phyloP scores from a whole-genome alignment of 2,113 vertebrate genomes.

The Alces alces region DNA sequence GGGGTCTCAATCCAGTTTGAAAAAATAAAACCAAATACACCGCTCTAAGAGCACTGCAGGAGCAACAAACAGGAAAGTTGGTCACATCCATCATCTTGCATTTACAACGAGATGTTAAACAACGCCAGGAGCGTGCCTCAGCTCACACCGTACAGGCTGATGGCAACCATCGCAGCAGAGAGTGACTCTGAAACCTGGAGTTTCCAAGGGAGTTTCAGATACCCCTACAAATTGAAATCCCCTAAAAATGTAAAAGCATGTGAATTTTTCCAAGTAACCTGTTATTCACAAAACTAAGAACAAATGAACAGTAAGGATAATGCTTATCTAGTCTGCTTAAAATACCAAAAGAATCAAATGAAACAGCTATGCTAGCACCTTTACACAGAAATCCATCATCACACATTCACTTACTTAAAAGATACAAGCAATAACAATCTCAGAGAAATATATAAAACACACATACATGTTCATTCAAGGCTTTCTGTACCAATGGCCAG shows the following conservation, averaged over 20 bases:
- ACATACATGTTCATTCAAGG: conserved; percentile 88
- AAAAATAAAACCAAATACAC: background rate
- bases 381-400: background rate
- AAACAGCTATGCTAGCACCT: background rate
- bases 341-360: conserved; percentile 19
- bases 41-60: background rate
- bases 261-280: background rate
- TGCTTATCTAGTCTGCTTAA: background rate
- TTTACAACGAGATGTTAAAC: background rate
- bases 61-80: background rate
- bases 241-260: background rate
- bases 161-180: background rate
- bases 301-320: background rate
- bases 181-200: background rate
- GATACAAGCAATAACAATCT: background rate
- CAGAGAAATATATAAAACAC: background rate
- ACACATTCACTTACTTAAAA: background rate
- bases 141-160: background rate
- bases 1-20: background rate
- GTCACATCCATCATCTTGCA: background rate
- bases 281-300: background rate
- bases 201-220: background rate
- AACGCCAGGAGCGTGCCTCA: background rate
- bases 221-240: background rate
- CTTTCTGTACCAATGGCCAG: conserved; percentile 95